Evolutionary conservation across 1,140 invertebrate genomes (phyloP).

Genomic region (Tetramorium alpestre): DNA sequence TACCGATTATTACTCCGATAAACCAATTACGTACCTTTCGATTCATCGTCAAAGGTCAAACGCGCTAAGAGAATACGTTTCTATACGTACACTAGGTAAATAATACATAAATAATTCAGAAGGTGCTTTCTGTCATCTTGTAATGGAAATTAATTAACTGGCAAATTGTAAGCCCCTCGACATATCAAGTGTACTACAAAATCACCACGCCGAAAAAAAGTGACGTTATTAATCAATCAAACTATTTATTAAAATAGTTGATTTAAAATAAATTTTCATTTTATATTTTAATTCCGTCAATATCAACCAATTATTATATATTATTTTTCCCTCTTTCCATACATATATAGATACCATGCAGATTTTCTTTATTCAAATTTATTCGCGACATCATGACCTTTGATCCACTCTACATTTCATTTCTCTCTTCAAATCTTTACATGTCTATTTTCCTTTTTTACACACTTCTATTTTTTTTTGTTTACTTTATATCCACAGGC

Average conservation of each 20-base stretch:
- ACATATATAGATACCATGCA: background rate
- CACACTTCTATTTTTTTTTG: background rate
- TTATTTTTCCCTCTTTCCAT: background rate
- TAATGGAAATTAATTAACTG: conserved; percentile 70
- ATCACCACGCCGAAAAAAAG: background rate
- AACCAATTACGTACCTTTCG: background rate
- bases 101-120: conserved; percentile 78
- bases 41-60: background rate
- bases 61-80: conserved; percentile 18
- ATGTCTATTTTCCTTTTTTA: background rate
- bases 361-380: background rate
- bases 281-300: background rate
- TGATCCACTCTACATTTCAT: conserved; percentile 4
- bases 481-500: conserved; percentile 29
- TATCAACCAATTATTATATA: background rate
- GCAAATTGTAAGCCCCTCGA: conserved; percentile 56
- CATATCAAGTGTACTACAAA: conserved; percentile 6
- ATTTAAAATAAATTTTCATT: background rate
- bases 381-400: background rate
- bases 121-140: conserved; percentile 42
- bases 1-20: background rate
- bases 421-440: background rate
- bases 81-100: conserved; percentile 66
- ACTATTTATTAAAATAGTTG: background rate
- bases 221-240: background rate